Conservation (phyloP, 1,140 invertebrate genomes). For the Calliphora vicina region DNA sequence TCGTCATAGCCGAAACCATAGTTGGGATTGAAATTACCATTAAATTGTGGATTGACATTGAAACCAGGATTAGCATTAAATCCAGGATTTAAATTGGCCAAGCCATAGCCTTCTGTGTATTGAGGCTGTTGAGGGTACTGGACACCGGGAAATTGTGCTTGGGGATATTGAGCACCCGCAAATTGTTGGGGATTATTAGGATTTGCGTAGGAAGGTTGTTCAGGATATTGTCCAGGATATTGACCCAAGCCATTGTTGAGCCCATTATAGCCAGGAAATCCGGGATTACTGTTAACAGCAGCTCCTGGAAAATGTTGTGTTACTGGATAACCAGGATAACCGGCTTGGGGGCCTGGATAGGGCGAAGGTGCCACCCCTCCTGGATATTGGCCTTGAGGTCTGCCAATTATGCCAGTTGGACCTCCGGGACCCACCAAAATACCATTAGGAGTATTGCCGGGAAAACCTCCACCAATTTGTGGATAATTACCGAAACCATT, state of each 20-base stretch:
- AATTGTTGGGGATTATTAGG: constrained; percentile 21
- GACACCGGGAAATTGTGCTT: constrained; percentile 41
- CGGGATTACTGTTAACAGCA: constrained; percentile 45
- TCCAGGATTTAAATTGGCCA: not conserved
- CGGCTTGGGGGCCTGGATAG: not conserved
- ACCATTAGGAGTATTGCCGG: constrained; percentile 54
- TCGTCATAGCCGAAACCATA: constrained; percentile 25
- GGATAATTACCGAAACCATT: constrained; percentile 41
- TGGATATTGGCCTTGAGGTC: constrained; percentile 46
- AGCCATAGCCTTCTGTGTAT: constrained; percentile 56
- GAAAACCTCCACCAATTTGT: constrained; percentile 38
- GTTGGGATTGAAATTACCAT: not conserved
- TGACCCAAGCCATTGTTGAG: constrained; percentile 35
- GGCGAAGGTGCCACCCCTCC: not conserved
- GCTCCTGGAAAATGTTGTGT: not conserved
- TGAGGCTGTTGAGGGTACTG: constrained; percentile 47
- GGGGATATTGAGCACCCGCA: constrained; percentile 41
- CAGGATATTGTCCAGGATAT: constrained; percentile 50
- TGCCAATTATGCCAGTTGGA: constrained; percentile 66
- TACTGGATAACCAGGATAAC: constrained; percentile 30
- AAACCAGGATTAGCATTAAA: not conserved
- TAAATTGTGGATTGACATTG: not conserved
- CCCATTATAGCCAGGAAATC: constrained; percentile 19
- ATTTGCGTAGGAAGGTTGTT: not conserved
- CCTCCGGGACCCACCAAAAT: constrained; percentile 69